These are phyloP conservation scores for Octodonta nipae DNA, from an alignment of 2,888 invertebrate species.

Conservation along the genomic window DNA sequence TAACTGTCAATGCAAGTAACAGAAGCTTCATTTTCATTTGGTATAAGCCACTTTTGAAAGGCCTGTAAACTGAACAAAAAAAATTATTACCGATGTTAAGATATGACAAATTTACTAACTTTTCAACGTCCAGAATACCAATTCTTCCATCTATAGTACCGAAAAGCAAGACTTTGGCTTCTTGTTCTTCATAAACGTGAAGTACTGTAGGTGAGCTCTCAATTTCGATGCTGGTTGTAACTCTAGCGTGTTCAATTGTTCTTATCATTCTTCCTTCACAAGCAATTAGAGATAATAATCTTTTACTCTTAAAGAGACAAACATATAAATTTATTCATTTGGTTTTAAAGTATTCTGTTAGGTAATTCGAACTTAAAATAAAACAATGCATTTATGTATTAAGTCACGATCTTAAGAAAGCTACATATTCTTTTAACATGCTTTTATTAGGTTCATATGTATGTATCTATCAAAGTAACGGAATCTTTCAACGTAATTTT, in stretches of 20 bases:
- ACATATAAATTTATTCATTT: too few relatives aligned
- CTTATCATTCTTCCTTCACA: constrained; percentile 71
- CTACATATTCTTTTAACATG: too few relatives aligned
- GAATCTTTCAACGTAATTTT: too few relatives aligned
- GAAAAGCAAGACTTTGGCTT: constrained; percentile 61
- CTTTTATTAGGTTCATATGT: too few relatives aligned
- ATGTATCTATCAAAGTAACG: too few relatives aligned
- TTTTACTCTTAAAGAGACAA: too few relatives aligned
- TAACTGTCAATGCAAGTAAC: constrained; percentile 56
- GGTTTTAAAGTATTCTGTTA: too few relatives aligned
- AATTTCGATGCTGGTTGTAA: constrained; percentile 44
- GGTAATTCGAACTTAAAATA: too few relatives aligned
- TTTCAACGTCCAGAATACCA: constrained; percentile 55
- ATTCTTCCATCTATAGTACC: constrained; percentile 82
- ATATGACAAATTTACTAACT: constrained; percentile 26
- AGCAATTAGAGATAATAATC: constrained; percentile 58
- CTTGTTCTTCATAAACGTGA: constrained; percentile 55
- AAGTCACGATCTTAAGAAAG: too few relatives aligned
- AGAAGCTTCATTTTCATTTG: constrained; percentile 32
- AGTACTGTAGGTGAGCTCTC: constrained; percentile 44
- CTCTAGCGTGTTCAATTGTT: constrained; percentile 59
- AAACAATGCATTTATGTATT: too few relatives aligned
- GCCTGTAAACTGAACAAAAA: constrained; percentile 28
- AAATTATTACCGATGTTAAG: background rate
- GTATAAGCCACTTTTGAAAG: constrained; percentile 33